Percentiles rank a stretch among this genome's conserved stretches.
Conservation (phyloP, 1,140 invertebrate species). For the Meloidogyne exigua region DNA sequence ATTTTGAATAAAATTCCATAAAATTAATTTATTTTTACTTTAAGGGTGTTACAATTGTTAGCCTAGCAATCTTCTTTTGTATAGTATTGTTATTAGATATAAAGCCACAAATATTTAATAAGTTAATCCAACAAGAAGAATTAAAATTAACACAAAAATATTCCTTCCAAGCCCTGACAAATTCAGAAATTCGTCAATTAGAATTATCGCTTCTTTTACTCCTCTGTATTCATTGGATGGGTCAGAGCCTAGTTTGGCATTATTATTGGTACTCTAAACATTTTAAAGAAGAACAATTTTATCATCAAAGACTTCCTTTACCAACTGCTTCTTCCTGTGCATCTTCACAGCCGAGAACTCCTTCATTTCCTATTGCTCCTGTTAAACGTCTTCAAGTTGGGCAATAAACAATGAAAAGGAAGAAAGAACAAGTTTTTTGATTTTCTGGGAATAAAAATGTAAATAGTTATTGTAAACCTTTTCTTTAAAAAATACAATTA, state of each 20-base stretch:
- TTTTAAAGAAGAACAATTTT: constrained; percentile 15
- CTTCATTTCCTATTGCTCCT: background rate
- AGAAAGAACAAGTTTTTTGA: too few relatives aligned
- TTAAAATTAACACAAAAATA: background rate
- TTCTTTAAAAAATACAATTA: too few relatives aligned
- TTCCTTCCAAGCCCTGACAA: background rate
- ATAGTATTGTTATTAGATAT: background rate
- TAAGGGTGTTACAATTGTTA: background rate
- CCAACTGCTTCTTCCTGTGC: background rate
- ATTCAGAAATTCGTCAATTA: background rate
- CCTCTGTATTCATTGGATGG: constrained; percentile 16
- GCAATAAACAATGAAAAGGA: background rate
- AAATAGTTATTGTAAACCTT: too few relatives aligned
- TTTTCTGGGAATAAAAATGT: too few relatives aligned
- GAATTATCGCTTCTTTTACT: constrained; percentile 9
- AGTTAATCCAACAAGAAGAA: background rate
- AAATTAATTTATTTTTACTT: too few relatives aligned
- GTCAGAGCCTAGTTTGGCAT: constrained; percentile 15
- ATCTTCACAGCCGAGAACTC: background rate
- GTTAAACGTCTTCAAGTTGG: constrained; percentile 1
- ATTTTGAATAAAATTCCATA: too few relatives aligned
- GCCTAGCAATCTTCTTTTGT: background rate
- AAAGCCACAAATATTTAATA: background rate
- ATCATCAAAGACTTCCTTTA: background rate
- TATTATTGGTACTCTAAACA: constrained; percentile 20